These are phyloP conservation scores for Meloidogyne floridensis DNA, from an alignment of 1,140 invertebrate species.

Conservation along the genomic window DNA sequence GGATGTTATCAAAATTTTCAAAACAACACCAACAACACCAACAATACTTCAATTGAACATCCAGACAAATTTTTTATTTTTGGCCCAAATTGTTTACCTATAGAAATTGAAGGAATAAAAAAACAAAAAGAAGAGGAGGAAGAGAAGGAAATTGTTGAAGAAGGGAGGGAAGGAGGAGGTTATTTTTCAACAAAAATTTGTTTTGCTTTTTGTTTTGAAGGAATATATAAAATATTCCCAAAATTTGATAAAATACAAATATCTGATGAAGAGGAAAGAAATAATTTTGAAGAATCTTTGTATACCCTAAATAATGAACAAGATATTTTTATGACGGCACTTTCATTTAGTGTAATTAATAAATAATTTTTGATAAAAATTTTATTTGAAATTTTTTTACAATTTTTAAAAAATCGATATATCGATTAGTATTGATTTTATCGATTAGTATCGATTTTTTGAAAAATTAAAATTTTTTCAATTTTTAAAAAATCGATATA, in stretches of 20 bases:
- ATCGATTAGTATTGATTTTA: too few relatives aligned
- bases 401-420: too few relatives aligned
- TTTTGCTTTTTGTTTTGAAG: background rate
- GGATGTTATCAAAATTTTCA: slow-evolving; percentile 62
- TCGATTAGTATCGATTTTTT: too few relatives aligned
- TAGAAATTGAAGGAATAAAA: slow-evolving; percentile 32
- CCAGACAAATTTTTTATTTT: slow-evolving; percentile 46
- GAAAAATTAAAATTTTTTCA: too few relatives aligned
- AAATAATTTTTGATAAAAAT: slow-evolving; percentile 1
- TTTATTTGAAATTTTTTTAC: too few relatives aligned
- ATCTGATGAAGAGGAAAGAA: background rate
- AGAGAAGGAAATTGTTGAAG: background rate
- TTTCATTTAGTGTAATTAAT: slow-evolving; percentile 50
- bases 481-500: too few relatives aligned
- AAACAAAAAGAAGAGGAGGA: background rate
- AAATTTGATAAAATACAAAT: background rate
- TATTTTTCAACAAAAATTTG: background rate
- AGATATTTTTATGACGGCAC: slow-evolving; percentile 52
- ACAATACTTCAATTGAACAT: slow-evolving; percentile 38
- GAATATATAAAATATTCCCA: background rate
- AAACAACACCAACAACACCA: slow-evolving; percentile 35
- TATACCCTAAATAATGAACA: slow-evolving; percentile 35
- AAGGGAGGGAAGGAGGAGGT: background rate
- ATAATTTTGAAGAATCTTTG: background rate
- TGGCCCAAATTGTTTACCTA: slow-evolving; percentile 44